Conservation (phyloP, 2,888 invertebrate genomes). For the Parapristionchus giblindavisi region DNA sequence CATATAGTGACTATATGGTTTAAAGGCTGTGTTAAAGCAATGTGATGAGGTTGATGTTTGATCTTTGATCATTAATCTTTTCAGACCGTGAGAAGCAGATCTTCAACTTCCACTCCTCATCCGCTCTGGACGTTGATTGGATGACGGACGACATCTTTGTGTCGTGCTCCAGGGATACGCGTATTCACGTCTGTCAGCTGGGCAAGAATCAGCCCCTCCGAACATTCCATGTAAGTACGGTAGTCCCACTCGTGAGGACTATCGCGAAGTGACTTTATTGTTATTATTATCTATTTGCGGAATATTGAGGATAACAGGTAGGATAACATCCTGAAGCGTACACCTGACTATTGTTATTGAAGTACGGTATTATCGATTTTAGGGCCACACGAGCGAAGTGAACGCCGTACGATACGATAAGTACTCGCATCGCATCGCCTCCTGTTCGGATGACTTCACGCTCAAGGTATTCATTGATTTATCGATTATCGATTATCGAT, state of each 20-base stretch:
- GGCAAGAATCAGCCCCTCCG: conserved; percentile 90
- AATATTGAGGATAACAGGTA: too few relatives aligned
- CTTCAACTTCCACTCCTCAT: conserved; percentile 95
- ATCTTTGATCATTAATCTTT: too few relatives aligned
- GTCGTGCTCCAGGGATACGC: conserved; percentile 97
- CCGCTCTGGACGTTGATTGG: conserved; percentile 99
- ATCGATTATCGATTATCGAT: too few relatives aligned
- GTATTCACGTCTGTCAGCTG: conserved; percentile 95
- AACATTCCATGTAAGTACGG: conserved; percentile 82
- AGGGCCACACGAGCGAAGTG: conserved; percentile 83
- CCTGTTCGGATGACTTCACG: conserved; percentile 99
- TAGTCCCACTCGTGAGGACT: background rate
- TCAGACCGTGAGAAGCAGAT: conserved; percentile 82
- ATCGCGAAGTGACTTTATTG: too few relatives aligned
- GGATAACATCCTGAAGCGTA: too few relatives aligned
- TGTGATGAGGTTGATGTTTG: too few relatives aligned
- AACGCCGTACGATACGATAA: conserved; percentile 99
- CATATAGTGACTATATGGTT: too few relatives aligned
- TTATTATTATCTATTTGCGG: too few relatives aligned
- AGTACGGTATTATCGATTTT: conserved; percentile 38
- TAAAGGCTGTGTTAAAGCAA: too few relatives aligned
- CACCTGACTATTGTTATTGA: too few relatives aligned
- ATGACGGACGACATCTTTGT: conserved; percentile 98
- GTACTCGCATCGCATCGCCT: conserved; percentile 88
- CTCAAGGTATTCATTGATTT: conserved; percentile 81